Conservation (phyloP, 1,140 invertebrate species). For the Drosophila neocordata region DNA sequence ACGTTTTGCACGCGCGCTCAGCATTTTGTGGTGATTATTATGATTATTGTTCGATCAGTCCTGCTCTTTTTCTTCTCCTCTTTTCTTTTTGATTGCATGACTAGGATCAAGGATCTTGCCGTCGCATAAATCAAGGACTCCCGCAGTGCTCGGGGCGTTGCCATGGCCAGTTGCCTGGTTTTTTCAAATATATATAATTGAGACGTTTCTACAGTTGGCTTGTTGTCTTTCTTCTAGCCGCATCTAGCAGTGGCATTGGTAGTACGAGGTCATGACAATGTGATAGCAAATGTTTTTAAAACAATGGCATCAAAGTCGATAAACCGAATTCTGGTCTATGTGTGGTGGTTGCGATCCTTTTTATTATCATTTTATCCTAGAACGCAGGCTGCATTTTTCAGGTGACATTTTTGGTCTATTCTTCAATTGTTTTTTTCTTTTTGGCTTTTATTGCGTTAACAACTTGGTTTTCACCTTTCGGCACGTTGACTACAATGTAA, state of each 20-base stretch:
- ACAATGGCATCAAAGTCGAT: constrained; percentile 67
- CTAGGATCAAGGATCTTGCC: constrained; percentile 67
- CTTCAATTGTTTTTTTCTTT: background rate
- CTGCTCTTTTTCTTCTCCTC: background rate
- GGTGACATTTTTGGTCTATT: constrained; percentile 57
- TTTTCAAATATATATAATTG: constrained; percentile 56
- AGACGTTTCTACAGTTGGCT: constrained; percentile 53
- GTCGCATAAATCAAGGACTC: constrained; percentile 74
- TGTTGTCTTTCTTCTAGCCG: constrained; percentile 49
- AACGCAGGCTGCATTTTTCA: constrained; percentile 59
- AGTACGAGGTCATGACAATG: constrained; percentile 49
- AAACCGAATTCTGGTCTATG: constrained; percentile 42
- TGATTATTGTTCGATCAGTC: constrained; percentile 27
- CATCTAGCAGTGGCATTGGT: constrained; percentile 1
- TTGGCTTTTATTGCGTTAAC: constrained; percentile 50
- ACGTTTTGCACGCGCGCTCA: constrained; percentile 71
- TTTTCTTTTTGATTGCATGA: constrained; percentile 53
- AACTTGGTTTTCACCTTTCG: constrained; percentile 66
- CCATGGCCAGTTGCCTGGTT: constrained; percentile 10
- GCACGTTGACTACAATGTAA: constrained; percentile 65
- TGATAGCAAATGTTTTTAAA: constrained; percentile 64
- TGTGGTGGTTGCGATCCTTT: constrained; percentile 16
- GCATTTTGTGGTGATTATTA: constrained; percentile 65
- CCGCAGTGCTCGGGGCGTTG: constrained; percentile 59
- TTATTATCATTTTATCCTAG: constrained; percentile 22